Conservation (phyloP, 2,888 invertebrate genomes). For the Tenthredo scrophulariae region DNA sequence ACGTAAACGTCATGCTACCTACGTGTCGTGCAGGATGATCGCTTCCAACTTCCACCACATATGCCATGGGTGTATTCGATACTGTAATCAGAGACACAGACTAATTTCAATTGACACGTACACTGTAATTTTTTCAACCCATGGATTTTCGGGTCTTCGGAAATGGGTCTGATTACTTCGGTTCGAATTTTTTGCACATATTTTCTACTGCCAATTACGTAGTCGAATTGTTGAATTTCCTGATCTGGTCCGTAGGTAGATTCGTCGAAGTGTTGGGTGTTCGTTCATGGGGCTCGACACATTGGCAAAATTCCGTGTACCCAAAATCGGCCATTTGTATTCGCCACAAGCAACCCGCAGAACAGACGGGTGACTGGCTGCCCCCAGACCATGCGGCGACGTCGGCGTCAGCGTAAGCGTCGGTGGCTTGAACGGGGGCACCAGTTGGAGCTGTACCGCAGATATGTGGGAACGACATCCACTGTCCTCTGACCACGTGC, state of each 20-base stretch:
- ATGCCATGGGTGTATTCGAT: background rate
- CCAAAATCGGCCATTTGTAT: conserved; percentile 59
- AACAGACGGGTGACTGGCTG: conserved; percentile 53
- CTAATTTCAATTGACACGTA: background rate
- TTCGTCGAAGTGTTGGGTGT: background rate
- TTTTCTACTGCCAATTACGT: background rate
- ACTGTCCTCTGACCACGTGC: conserved; percentile 52
- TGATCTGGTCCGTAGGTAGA: background rate
- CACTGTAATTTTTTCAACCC: background rate
- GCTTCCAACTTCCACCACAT: background rate
- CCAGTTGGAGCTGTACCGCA: conserved; percentile 64
- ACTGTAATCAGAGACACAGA: background rate
- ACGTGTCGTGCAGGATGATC: background rate
- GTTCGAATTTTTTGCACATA: background rate
- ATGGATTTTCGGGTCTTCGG: background rate
- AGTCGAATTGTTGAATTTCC: background rate
- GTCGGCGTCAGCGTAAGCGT: conserved; percentile 40
- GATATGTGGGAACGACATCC: conserved; percentile 61
- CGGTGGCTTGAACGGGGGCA: conserved; percentile 40
- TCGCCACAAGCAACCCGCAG: conserved; percentile 68
- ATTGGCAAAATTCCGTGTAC: conserved; percentile 29
- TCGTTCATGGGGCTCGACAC: background rate
- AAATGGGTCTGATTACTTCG: no score
- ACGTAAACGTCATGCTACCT: conserved; percentile 1
- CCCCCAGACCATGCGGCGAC: conserved; percentile 26